phyloP scores from a whole-genome alignment of 1,140 invertebrate genomes.

The Trichonephila clavipes region DNA sequence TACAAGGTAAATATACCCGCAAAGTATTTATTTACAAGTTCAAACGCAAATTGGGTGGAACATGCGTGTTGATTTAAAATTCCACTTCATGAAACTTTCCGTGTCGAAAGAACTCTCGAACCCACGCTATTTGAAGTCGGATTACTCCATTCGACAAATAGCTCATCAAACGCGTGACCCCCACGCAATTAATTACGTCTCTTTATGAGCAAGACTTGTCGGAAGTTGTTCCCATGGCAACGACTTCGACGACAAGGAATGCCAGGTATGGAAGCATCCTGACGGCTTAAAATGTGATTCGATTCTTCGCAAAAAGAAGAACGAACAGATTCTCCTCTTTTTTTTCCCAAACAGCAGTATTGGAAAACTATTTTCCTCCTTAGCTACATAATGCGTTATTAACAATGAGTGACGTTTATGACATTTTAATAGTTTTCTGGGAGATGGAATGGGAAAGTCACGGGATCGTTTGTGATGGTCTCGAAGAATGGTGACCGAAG shows the following conservation, averaged over 20 bases:
- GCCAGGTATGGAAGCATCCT: constrained; percentile 7
- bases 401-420: constrained; percentile 5
- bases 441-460: background rate
- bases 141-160: constrained; percentile 7
- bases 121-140: constrained; percentile 9
- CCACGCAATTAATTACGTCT: background rate
- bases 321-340: too few species aligned
- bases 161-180: background rate
- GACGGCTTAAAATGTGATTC: background rate
- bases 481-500: background rate
- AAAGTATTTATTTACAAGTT: too few species aligned
- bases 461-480: background rate
- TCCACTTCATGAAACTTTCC: too few species aligned
- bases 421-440: constrained; percentile 5
- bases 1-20: too few species aligned
- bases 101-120: background rate
- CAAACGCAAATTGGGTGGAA: too few species aligned
- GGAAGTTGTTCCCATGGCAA: constrained; percentile 4
- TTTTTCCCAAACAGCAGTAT: background rate
- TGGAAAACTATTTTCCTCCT: background rate
- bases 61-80: too few species aligned
- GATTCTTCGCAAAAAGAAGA: background rate
- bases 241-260: background rate
- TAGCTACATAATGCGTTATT: background rate
- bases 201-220: background rate